A percentile compares a stretch with the other conserved stretches of the same genome.
Evolutionary conservation across 1,140 invertebrate genomes (phyloP).

Genomic region (Marisa cornuarietis): DNA sequence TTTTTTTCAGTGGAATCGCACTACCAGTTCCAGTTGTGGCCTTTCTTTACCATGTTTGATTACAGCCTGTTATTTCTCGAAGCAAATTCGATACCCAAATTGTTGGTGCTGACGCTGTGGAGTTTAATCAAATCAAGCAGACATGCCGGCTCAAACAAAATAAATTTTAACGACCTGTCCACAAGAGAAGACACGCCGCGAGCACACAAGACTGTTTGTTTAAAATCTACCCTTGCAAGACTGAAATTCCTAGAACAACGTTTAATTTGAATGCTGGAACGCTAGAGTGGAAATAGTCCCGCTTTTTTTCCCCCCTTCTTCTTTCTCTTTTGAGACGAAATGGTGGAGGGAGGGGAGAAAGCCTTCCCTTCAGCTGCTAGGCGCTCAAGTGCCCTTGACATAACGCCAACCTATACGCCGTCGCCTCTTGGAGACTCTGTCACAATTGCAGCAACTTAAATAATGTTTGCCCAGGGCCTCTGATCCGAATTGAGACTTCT

Average conservation of each 20-base stretch:
- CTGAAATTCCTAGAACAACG: slow-evolving; percentile 5
- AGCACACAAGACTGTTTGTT: background rate
- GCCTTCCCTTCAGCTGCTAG: background rate
- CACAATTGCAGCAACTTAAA: slow-evolving; percentile 10
- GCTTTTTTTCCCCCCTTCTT: background rate
- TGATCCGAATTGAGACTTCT: too few species aligned
- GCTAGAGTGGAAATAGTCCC: slow-evolving; percentile 10
- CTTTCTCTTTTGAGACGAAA: too few species aligned
- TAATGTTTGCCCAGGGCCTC: slow-evolving; percentile 8
- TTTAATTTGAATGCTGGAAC: slow-evolving; percentile 1
- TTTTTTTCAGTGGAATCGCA: too few species aligned
- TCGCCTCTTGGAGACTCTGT: slow-evolving; percentile 1
- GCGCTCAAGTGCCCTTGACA: background rate
- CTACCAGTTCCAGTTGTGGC: too few species aligned
- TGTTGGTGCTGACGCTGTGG: background rate
- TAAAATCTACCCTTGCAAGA: slow-evolving; percentile 10
- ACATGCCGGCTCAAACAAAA: slow-evolving; percentile 12
- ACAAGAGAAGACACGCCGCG: background rate
- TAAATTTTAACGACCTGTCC: slow-evolving; percentile 15
- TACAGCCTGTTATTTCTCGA: background rate
- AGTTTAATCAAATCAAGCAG: background rate
- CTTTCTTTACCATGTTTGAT: background rate
- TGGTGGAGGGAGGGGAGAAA: background rate
- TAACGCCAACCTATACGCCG: background rate
- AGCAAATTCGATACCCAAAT: slow-evolving; percentile 14